Conservation (phyloP, 2,113 vertebrate genomes). For the Pangasianodon hypophthalmus region DNA sequence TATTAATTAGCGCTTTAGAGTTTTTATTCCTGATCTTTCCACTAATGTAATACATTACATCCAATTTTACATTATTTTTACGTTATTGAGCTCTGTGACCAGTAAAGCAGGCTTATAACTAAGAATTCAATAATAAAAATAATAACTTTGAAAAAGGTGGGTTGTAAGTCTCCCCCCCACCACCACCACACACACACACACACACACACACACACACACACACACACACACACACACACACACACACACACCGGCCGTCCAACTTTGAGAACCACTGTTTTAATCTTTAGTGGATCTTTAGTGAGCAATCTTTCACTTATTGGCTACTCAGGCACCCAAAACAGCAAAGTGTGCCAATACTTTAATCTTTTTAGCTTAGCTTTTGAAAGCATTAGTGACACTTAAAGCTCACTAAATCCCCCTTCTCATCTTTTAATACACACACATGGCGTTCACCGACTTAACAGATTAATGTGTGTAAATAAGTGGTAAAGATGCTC, state of each 20-base stretch:
- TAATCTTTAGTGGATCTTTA: neutral
- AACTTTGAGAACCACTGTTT: neutral
- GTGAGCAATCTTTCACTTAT: neutral
- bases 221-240: no score
- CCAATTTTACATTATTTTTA: neutral
- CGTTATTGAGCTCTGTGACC: neutral
- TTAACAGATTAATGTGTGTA: neutral
- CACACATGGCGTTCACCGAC: neutral
- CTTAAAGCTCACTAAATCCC: neutral
- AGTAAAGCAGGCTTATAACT: neutral
- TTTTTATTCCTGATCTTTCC: no score
- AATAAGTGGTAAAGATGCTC: slow-evolving; percentile 25
- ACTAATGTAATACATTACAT: neutral
- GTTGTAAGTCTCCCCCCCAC: no score
- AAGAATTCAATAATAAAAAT: neutral
- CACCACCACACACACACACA: no score
- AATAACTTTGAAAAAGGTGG: neutral
- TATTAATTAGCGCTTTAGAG: no score
- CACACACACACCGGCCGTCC: no score
- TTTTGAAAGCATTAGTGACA: neutral
- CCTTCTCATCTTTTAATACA: neutral
- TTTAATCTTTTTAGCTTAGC: neutral
- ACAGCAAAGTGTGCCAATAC: neutral
- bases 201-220: no score
- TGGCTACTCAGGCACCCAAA: neutral